These are phyloP conservation scores for Nesogale talazaci DNA, from an alignment of 2,113 vertebrate genomes.

Conservation along the genomic window DNA sequence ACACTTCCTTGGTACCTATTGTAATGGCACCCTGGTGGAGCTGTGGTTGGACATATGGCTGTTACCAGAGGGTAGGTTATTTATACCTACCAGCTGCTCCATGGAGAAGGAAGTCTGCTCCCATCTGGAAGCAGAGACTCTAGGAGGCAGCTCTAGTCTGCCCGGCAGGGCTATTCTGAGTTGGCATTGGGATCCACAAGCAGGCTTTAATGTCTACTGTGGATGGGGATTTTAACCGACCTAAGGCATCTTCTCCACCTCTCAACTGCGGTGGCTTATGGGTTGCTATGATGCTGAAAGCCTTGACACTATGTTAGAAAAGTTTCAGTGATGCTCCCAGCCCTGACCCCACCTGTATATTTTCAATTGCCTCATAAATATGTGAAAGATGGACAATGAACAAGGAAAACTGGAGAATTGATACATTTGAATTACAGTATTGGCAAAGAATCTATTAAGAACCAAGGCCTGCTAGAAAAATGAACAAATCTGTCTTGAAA, in stretches of 20 bases:
- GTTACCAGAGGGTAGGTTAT: not conserved
- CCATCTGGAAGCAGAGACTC: not conserved
- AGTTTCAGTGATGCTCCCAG: no score
- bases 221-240: constrained; percentile 31
- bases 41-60: not conserved
- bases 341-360: no score
- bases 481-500: no score
- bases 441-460: no score
- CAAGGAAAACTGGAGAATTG: no score
- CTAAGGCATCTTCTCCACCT: not conserved
- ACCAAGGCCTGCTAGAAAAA: no score
- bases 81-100: not conserved
- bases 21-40: not conserved
- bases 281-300: no score
- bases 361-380: no score
- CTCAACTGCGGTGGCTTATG: no score
- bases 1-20: not conserved
- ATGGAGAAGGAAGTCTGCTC: not conserved
- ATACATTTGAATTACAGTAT: no score
- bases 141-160: not conserved
- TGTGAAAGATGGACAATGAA: no score
- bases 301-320: no score
- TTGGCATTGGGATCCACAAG: not conserved
- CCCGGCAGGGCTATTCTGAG: not conserved
- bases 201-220: not conserved